Evolutionary conservation across 2,888 invertebrate species (phyloP).

Genomic region (Perithous albicinctus): DNA sequence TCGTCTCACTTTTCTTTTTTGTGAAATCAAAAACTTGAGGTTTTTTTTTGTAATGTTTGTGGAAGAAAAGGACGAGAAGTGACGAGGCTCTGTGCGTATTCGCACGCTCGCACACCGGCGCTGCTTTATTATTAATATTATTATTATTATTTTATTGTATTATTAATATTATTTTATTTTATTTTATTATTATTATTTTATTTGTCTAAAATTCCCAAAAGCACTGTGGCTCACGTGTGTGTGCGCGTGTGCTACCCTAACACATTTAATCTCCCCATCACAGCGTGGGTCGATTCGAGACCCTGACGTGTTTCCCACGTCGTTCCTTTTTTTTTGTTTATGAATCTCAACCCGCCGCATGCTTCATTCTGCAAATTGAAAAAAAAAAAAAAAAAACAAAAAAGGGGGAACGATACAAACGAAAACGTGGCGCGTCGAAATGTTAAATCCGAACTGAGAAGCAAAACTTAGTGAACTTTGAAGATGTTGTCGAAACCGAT

Average conservation of each 20-base stretch:
- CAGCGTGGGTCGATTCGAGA: slow-evolving; percentile 11
- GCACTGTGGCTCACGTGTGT: slow-evolving; percentile 43
- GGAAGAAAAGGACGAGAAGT: slow-evolving; percentile 50
- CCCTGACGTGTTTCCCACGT: background rate
- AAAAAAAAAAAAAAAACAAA: slow-evolving; percentile 11
- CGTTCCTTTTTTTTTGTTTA: slow-evolving; percentile 3
- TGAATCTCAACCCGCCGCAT: slow-evolving; percentile 6
- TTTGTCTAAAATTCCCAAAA: slow-evolving; percentile 36
- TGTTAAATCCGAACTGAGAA: slow-evolving; percentile 13
- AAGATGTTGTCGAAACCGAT: background rate
- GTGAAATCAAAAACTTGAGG: slow-evolving; percentile 5
- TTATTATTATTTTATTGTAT: slow-evolving; percentile 64
- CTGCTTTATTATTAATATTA: slow-evolving; percentile 59
- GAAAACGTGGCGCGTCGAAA: slow-evolving; percentile 30
- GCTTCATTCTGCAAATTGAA: background rate
- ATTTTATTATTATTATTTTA: slow-evolving; percentile 48
- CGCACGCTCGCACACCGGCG: slow-evolving; percentile 40
- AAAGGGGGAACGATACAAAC: too few relatives aligned
- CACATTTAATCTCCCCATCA: slow-evolving; percentile 13
- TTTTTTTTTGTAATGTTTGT: slow-evolving; percentile 5
- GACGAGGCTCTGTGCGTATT: slow-evolving; percentile 21
- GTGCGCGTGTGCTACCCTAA: slow-evolving; percentile 26
- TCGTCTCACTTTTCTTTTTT: slow-evolving; percentile 24
- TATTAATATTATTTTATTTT: slow-evolving; percentile 68
- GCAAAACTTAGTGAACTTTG: slow-evolving; percentile 22